Percentiles rank a stretch among this genome's conserved stretches.
Evolutionary conservation across 2,888 invertebrate species (phyloP).

Genomic region (Hirtodrosophila trivittata): DNA sequence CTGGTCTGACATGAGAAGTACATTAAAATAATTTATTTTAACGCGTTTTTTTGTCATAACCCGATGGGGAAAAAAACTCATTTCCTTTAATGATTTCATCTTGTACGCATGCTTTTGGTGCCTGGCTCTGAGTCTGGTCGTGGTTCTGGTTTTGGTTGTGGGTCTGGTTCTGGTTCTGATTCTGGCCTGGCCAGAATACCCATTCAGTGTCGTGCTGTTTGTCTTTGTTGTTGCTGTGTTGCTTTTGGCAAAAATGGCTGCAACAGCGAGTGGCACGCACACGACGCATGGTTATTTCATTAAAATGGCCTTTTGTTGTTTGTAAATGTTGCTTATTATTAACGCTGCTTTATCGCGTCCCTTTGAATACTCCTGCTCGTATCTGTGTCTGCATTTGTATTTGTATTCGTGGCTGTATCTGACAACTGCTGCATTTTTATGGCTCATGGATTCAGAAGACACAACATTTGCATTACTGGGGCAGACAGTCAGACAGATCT

Average conservation of each 20-base stretch:
- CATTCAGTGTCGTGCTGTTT: constrained; percentile 36
- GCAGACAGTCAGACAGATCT: no score
- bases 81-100: constrained; percentile 80
- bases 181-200: constrained; percentile 23
- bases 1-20: constrained; percentile 80
- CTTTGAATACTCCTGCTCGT: constrained; percentile 34
- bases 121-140: background rate
- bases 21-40: constrained; percentile 83
- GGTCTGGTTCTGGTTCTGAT: constrained; percentile 10
- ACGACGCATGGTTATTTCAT: constrained; percentile 73
- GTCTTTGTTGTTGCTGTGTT: constrained; percentile 26
- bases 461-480: constrained; percentile 72
- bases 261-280: constrained; percentile 63
- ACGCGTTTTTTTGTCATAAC: constrained; percentile 80
- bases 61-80: constrained; percentile 78
- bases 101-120: constrained; percentile 66
- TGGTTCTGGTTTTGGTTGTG: constrained; percentile 9
- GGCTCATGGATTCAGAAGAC: constrained; percentile 53
- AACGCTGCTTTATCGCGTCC: constrained; percentile 68
- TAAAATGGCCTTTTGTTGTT: constrained; percentile 80
- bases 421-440: constrained; percentile 68
- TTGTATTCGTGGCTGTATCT: constrained; percentile 34
- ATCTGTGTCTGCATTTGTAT: constrained; percentile 23
- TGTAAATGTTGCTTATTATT: constrained; percentile 79
- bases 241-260: constrained; percentile 45